phyloP scores from a whole-genome alignment of 1,140 invertebrate genomes.

The Monochamus saltuarius region DNA sequence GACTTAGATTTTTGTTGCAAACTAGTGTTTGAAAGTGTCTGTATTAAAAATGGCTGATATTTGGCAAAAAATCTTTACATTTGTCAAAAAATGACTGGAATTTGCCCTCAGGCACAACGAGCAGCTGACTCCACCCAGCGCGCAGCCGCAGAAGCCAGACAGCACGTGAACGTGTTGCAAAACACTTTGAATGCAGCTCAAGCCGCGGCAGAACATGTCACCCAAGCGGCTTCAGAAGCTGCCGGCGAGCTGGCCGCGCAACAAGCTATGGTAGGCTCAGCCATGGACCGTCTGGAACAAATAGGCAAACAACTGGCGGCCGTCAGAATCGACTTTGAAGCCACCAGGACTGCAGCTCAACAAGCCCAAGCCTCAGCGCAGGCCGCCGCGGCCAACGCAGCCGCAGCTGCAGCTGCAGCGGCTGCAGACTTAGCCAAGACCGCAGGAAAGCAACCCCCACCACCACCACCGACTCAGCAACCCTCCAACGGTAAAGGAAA shows the following conservation, averaged over 20 bases:
- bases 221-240: slow-evolving; percentile 64
- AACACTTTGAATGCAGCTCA: slow-evolving; percentile 69
- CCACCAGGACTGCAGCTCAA: slow-evolving; percentile 63
- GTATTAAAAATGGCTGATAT: no score
- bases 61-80: no score
- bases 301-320: slow-evolving; percentile 64
- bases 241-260: slow-evolving; percentile 68
- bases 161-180: slow-evolving; percentile 58
- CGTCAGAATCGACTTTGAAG: slow-evolving; percentile 67
- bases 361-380: slow-evolving; percentile 60
- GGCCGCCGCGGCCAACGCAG: slow-evolving; percentile 57
- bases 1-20: no score
- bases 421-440: slow-evolving; percentile 47
- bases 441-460: slow-evolving; percentile 28
- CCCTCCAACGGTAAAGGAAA: slow-evolving; percentile 17
- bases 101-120: slow-evolving; percentile 58
- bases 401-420: slow-evolving; percentile 57
- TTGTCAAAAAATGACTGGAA: no score
- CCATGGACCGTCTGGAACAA: slow-evolving; percentile 60
- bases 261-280: slow-evolving; percentile 69
- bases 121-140: slow-evolving; percentile 63
- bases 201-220: slow-evolving; percentile 65
- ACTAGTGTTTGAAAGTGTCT: no score
- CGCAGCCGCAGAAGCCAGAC: slow-evolving; percentile 65
- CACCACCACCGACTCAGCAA: slow-evolving; percentile 20